A percentile compares a stretch with the other conserved stretches of the same genome.
These are phyloP conservation scores for Neostethus bicornis DNA, from an alignment of 2,797 vertebrate genomes.

Conservation along the genomic window DNA sequence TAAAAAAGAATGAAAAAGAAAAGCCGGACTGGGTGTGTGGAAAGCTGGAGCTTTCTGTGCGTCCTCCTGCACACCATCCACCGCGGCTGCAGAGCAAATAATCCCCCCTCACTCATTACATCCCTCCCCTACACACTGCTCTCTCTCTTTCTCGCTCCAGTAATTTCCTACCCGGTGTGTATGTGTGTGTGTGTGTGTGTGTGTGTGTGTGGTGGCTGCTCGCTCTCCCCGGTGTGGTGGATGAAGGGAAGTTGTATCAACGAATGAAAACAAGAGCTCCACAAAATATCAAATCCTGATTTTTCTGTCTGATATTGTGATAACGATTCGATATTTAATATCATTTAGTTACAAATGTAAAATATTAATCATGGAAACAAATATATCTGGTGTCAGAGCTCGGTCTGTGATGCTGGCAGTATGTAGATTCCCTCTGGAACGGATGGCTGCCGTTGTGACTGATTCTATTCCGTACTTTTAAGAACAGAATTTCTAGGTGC, in stretches of 20 bases:
- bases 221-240: slow-evolving; percentile 37
- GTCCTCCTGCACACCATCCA: slow-evolving; percentile 71
- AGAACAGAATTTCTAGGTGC: no score
- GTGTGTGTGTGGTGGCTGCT: slow-evolving; percentile 33
- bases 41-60: slow-evolving; percentile 52
- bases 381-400: no score
- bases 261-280: no score
- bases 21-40: slow-evolving; percentile 35
- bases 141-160: slow-evolving; percentile 49
- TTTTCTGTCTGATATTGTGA: no score
- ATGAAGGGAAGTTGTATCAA: slow-evolving; percentile 52
- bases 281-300: no score
- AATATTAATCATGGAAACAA: no score
- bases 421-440: no score
- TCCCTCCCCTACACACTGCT: slow-evolving; percentile 10
- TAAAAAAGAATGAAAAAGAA: neutral
- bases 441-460: no score
- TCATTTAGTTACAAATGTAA: no score
- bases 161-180: slow-evolving; percentile 61
- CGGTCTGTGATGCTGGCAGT: no score
- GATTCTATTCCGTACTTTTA: no score
- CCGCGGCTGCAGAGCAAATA: slow-evolving; percentile 71
- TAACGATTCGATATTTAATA: no score
- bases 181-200: neutral
- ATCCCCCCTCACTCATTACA: slow-evolving; percentile 54